Base-by-base conservation (phyloP, 2,113 vertebrate species). In the Trichomycterus rosablanca region DNA sequence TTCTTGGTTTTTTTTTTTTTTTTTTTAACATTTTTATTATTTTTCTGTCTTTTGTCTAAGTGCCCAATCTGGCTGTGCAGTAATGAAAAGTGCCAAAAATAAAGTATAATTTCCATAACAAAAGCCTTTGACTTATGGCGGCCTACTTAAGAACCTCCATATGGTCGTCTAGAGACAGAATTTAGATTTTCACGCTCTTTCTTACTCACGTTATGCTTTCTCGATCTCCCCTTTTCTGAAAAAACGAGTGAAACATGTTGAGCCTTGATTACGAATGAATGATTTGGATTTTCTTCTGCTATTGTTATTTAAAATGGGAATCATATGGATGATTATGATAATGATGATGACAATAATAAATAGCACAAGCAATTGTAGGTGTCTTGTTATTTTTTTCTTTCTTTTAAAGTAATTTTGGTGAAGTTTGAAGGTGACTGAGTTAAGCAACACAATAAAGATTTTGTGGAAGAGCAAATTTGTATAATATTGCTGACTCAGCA, bases 121-220 rank as follows among this genome's bases (percentile, higher is more conserved):
- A 89, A 89, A 89, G 87, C 86, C 86, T 87, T 86, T 81, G 84
- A 84, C 87, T 87, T 85, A 87, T 88, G 87, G 86, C 78, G 71
- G 86, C 81, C 85, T 81, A 78, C 83, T 83, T 76, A 78, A 78
- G 83, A 82, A 79, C 80, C 78, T 79, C 86, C 86, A 88, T 88
- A 87, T 88, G 84, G 80, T 84, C 81, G 79, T 83, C 83, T 79
- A 63, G 48, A 74, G 76, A 84, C 77, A 77, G 79, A 88, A 86
- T 81, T 80, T 82, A 82, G 83, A 86, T 67, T 66, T 48, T 75
- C 43, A 62, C 61, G 80, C 76, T 74, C 51, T 66, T 76, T 67
- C 10, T 65, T 74, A 66, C 62, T 63, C 74, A 42, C 40, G 32
- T 68, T 50, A 22, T 23, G n/a, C 45, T 61, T 40, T 63, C 52